A percentile compares a stretch with the other conserved stretches of the same genome.
Evolutionary conservation across 2,888 invertebrate species (phyloP).

Genomic region (Drosophila picticornis): DNA sequence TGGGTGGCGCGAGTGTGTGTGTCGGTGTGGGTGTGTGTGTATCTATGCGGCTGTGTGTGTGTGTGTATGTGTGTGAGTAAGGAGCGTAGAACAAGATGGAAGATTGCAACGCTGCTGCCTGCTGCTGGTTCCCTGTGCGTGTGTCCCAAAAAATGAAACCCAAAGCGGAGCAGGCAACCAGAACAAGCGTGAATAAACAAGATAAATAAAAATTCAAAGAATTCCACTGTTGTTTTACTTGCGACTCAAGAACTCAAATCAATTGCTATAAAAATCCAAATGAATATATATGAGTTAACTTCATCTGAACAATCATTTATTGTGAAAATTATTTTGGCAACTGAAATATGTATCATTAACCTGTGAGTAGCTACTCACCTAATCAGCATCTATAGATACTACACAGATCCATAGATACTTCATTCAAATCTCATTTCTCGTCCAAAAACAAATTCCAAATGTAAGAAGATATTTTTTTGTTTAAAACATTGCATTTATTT

Average conservation of each 20-base stretch:
- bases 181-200: slow-evolving; percentile 67
- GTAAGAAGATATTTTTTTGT: not conserved
- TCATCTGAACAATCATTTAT: not conserved
- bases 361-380: not conserved
- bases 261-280: not conserved
- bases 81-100: not conserved
- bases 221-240: not conserved
- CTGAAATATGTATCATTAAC: not conserved
- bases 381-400: not conserved
- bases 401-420: not conserved
- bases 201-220: slow-evolving; percentile 44
- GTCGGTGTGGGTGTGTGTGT: not conserved
- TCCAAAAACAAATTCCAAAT: not conserved
- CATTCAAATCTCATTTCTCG: not conserved
- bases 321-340: not conserved
- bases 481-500: slow-evolving; percentile 52
- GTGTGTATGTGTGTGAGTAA: not conserved
- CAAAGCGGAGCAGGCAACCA: slow-evolving; percentile 44
- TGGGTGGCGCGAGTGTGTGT: not conserved
- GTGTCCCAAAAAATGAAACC: slow-evolving; percentile 19
- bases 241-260: not conserved
- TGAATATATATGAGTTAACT: not conserved
- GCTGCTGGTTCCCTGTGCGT: slow-evolving; percentile 44
- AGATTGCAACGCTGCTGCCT: slow-evolving; percentile 11
- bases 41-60: not conserved